A percentile compares a stretch with the other conserved stretches of the same genome.
phyloP scores from a whole-genome alignment of 2,797 vertebrate genomes.

The Zenarchopterus dispar region DNA sequence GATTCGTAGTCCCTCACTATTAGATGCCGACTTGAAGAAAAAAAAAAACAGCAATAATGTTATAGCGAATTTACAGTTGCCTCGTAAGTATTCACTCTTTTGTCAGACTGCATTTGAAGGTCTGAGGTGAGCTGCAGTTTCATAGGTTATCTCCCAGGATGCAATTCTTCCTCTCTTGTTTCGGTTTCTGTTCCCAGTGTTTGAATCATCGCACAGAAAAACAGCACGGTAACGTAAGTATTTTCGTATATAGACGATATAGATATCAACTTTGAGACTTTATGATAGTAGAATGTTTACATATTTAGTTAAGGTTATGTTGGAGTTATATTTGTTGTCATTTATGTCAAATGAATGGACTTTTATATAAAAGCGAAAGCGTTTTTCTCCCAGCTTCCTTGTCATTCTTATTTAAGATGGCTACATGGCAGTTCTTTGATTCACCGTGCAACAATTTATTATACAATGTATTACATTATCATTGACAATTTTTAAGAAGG shows the following conservation, averaged over 20 bases:
- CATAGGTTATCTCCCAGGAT: constrained; percentile 60
- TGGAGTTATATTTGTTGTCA: fast-evolving
- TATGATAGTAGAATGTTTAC: fast-evolving
- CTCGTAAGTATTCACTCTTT: neutral
- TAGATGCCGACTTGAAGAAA: too few species aligned
- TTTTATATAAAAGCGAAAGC: constrained; percentile 35
- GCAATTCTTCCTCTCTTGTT: constrained; percentile 47
- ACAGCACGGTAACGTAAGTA: constrained; percentile 24
- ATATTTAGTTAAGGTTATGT: neutral
- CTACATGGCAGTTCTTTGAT: neutral
- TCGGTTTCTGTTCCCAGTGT: constrained; percentile 67
- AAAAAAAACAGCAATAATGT: neutral
- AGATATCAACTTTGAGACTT: fast-evolving
- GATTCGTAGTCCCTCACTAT: too few species aligned
- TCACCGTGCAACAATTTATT: neutral
- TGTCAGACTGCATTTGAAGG: too few species aligned
- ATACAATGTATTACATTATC: neutral
- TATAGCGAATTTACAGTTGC: neutral
- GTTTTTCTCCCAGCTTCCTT: neutral
- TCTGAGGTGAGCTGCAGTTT: neutral
- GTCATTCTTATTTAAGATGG: neutral
- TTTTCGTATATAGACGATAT: too few species aligned
- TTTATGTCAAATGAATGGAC: neutral
- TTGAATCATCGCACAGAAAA: neutral
- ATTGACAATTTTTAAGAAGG: neutral